These are phyloP conservation scores for Phoeniculus purpureus DNA, from an alignment of 2,797 vertebrate species.

Conservation along the genomic window DNA sequence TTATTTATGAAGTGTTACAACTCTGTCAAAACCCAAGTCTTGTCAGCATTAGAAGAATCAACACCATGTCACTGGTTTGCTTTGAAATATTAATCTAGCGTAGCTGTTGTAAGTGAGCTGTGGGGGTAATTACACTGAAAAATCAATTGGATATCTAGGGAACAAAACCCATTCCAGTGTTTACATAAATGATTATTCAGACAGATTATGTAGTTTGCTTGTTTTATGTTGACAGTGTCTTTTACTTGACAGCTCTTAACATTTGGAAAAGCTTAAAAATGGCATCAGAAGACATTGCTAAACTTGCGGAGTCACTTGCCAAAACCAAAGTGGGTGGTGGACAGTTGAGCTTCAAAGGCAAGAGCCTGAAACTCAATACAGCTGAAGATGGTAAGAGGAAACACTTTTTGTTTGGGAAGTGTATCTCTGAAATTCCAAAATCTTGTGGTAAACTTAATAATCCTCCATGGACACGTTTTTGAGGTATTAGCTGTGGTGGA, in stretches of 20 bases:
- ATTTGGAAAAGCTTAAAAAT: constrained; percentile 75
- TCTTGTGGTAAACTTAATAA: neutral
- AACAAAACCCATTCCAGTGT: neutral
- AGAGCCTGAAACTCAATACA: constrained; percentile 92
- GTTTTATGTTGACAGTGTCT: neutral
- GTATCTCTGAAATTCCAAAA: neutral
- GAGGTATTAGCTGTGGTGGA: neutral
- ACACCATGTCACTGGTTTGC: neutral
- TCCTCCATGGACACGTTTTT: neutral
- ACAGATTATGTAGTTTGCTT: neutral
- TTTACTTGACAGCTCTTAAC: constrained; percentile 2
- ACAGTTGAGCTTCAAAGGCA: constrained; percentile 95
- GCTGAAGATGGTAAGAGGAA: constrained; percentile 88
- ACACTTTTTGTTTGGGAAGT: neutral
- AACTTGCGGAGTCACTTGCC: constrained; percentile 90
- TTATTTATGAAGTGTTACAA: neutral
- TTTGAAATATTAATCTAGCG: neutral
- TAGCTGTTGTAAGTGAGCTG: neutral
- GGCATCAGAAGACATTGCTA: constrained; percentile 91
- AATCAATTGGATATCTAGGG: neutral
- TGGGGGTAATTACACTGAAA: neutral
- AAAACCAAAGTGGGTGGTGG: constrained; percentile 88
- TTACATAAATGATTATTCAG: neutral
- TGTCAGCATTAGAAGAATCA: neutral
- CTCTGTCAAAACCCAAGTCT: neutral